Percentiles rank a stretch among this genome's conserved stretches.
Conservation (phyloP, 2,113 vertebrate species). For the Ochotona curzoniae region DNA sequence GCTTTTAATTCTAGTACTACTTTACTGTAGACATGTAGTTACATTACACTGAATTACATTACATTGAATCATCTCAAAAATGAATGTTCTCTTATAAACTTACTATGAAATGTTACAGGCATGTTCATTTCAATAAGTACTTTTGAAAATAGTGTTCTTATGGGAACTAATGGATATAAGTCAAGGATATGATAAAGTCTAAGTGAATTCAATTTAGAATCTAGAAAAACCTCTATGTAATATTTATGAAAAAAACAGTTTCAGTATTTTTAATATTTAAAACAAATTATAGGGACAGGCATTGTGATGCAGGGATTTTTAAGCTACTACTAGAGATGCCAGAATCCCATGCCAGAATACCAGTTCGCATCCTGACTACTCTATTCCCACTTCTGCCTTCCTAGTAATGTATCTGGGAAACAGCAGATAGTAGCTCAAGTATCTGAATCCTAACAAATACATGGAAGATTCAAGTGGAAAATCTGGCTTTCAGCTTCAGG, state of each 20-base stretch:
- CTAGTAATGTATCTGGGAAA: no score
- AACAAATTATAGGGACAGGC: not conserved
- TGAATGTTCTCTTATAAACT: not conserved
- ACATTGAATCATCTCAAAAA: not conserved
- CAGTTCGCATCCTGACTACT: no score
- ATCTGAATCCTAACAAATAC: no score
- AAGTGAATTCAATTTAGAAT: slow-evolving; percentile 46
- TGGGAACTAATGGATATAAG: slow-evolving; percentile 38
- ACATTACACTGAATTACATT: not conserved
- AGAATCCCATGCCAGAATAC: no score
- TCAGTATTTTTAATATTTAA: not conserved
- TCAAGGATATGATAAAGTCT: slow-evolving; percentile 30
- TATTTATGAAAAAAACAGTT: slow-evolving; percentile 13
- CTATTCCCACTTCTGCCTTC: no score
- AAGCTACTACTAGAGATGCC: no score
- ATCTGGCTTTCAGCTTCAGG: no score
- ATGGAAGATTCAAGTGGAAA: no score
- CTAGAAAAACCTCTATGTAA: slow-evolving; percentile 3
- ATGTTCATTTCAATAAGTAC: not conserved
- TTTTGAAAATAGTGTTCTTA: slow-evolving; percentile 45
- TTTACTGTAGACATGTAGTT: not conserved
- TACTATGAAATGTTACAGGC: slow-evolving; percentile 1
- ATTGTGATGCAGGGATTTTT: no score
- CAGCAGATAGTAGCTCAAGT: no score
- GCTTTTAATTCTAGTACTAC: slow-evolving; percentile 17